These are phyloP conservation scores for Gymnogyps californianus DNA, from an alignment of 2,113 vertebrate species.

Conservation along the genomic window DNA sequence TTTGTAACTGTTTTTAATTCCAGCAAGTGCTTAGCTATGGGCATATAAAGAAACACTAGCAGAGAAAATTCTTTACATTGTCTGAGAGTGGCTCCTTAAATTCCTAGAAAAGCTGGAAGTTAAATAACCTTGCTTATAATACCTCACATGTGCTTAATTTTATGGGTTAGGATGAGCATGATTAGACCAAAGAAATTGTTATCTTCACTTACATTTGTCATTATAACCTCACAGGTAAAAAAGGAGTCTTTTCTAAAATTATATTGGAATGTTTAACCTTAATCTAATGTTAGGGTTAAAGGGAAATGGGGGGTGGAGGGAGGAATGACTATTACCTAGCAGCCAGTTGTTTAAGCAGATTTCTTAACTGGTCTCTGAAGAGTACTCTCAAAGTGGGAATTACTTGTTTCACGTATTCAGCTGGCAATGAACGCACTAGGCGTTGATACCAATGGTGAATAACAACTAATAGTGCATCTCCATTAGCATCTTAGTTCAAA, in stretches of 20 bases:
- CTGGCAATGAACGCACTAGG: not conserved
- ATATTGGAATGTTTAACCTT: not conserved
- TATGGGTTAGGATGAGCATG: not conserved
- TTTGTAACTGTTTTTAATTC: not conserved
- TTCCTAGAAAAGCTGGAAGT: not conserved
- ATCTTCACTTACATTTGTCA: constrained; percentile 20
- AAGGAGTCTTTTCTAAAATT: not conserved
- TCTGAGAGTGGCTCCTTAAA: not conserved
- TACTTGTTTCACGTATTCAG: not conserved
- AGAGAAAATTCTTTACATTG: not conserved
- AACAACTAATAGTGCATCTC: not conserved
- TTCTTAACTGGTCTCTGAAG: not conserved
- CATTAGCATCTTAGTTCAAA: not conserved
- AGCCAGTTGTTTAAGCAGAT: not conserved
- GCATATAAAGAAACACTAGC: not conserved
- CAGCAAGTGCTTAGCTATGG: not conserved
- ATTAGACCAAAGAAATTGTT: constrained; percentile 6
- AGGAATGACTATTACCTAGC: not conserved
- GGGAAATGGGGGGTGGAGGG: not conserved
- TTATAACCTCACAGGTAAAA: not conserved
- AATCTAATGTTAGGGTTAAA: not conserved
- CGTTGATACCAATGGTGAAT: not conserved
- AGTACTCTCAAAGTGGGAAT: not conserved
- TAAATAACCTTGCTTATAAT: not conserved
- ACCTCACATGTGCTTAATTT: not conserved